A percentile compares a stretch with the other conserved stretches of the same genome.
Evolutionary conservation across 2,113 vertebrate species (phyloP).

Genomic region (Syngnathus typhle): DNA sequence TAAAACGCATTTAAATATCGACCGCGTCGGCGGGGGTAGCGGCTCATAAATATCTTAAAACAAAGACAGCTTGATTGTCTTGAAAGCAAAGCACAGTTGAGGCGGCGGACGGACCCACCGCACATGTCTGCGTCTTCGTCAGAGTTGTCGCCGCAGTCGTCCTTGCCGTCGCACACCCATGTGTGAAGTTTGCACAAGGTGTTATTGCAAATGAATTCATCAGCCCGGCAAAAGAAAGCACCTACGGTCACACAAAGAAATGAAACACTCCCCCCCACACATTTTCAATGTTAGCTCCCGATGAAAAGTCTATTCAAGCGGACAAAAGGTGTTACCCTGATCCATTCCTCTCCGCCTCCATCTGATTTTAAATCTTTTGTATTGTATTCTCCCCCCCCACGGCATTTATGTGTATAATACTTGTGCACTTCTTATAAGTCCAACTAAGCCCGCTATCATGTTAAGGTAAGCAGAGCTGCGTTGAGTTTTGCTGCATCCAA

Average conservation of each 20-base stretch:
- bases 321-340: not conserved
- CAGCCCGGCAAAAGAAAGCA: slow-evolving; percentile 83
- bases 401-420: not conserved
- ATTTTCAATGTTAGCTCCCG: not conserved
- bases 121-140: slow-evolving; percentile 91
- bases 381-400: not conserved
- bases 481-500: too few relatives aligned
- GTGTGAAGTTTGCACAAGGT: slow-evolving; percentile 90
- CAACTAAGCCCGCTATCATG: not conserved
- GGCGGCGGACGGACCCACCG: slow-evolving; percentile 64
- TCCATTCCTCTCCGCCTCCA: not conserved
- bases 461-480: too few relatives aligned
- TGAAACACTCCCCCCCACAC: not conserved
- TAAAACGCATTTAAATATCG: slow-evolving; percentile 16
- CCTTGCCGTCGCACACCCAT: slow-evolving; percentile 97
- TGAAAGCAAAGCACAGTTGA: slow-evolving; percentile 10
- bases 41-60: slow-evolving; percentile 1
- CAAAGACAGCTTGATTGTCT: not conserved
- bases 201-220: slow-evolving; percentile 97
- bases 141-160: slow-evolving; percentile 96
- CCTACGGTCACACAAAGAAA: slow-evolving; percentile 54
- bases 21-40: not conserved
- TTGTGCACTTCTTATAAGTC: not conserved
- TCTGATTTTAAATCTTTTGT: not conserved
- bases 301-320: not conserved